Conservation (phyloP, 1,140 invertebrate genomes). For the Drosophila oshimai region DNA sequence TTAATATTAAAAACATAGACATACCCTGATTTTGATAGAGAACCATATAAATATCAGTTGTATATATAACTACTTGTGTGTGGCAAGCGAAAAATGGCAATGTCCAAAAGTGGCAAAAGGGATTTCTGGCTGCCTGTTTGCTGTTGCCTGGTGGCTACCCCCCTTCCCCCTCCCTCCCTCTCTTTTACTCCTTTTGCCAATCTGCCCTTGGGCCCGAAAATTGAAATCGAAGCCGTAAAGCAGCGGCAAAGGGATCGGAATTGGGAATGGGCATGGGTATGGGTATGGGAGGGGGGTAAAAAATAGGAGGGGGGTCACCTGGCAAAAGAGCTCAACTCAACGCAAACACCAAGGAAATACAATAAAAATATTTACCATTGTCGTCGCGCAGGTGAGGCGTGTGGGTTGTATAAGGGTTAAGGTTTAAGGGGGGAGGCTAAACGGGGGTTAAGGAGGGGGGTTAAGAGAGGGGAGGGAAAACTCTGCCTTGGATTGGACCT, state of each 20-base stretch:
- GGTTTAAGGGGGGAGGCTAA: not conserved
- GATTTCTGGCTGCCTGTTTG: conserved; percentile 3
- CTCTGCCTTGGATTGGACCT: conserved; percentile 1
- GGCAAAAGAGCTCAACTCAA: conserved; percentile 8
- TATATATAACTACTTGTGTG: conserved; percentile 22
- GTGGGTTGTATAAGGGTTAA: not conserved
- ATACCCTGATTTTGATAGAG: not conserved
- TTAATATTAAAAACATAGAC: too few relatives aligned
- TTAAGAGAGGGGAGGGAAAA: not conserved
- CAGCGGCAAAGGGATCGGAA: conserved; percentile 22
- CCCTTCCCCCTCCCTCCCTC: too few relatives aligned
- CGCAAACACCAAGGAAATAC: conserved; percentile 51
- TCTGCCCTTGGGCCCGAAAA: conserved; percentile 55
- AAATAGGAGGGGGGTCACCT: not conserved
- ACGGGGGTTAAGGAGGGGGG: not conserved
- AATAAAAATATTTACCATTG: conserved; percentile 65
- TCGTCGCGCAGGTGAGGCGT: conserved; percentile 50
- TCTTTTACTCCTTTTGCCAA: not conserved
- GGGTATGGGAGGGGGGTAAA: not conserved
- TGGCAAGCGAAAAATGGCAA: conserved; percentile 42
- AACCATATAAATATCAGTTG: conserved; percentile 33
- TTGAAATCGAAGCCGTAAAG: conserved; percentile 74
- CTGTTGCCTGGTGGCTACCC: not conserved
- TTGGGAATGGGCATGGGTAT: not conserved
- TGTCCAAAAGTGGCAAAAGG: conserved; percentile 49